Base-by-base conservation (phyloP, 2,797 vertebrate genomes). In the Heteromormyrus szaboi region DNA sequence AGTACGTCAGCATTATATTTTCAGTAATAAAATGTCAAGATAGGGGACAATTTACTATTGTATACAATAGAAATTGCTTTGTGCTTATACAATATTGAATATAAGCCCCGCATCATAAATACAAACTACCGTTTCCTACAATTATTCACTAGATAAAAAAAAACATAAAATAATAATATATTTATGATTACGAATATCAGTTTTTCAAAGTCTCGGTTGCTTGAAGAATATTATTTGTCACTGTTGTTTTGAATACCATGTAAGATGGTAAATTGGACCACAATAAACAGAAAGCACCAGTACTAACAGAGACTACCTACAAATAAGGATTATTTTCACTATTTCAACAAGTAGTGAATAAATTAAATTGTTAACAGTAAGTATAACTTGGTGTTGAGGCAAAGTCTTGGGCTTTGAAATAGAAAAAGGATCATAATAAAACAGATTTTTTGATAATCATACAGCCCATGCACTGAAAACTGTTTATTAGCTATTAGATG, bases 181-280 rank as follows among this genome's bases (percentile, higher is more conserved):
- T 44, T n/a, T 46, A 85, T 85, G 41, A 48, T n/a, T 84, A 50
- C 5, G 11, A 12, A 12, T 51, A 85, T 51, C 44, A 46, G 17
- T 8, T 81, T 81, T 81, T 33, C 25, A 76, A 37, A 72, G 14
- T 17, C 68, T 76, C 29, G 1, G 68, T 76, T 46, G 76, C 19
- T 81, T 81, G 76, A 81, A 46, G 76, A 81, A 81, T 46, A 46
- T 46, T n/a, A n/a, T 81, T 81, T 81, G 41, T 19, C 76, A 81
- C n/a, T 2, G 19, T 9, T 81, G 76, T 81, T n/a, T 81, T 46
- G 76, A 81, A 81, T 46, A 46, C 41, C 7, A 46, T 11, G 7
- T 46, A 81, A 46, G 8, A 44, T 81, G 76, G 37, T 7, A 44
- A 79, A 79, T 19, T 81, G 41, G 41, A 46, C 41, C 17, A 81